A percentile compares a stretch with the other conserved stretches of the same genome.
Conservation (phyloP, 35 echinoderm and acorn worm species). For the Lytechinus variegatus region DNA sequence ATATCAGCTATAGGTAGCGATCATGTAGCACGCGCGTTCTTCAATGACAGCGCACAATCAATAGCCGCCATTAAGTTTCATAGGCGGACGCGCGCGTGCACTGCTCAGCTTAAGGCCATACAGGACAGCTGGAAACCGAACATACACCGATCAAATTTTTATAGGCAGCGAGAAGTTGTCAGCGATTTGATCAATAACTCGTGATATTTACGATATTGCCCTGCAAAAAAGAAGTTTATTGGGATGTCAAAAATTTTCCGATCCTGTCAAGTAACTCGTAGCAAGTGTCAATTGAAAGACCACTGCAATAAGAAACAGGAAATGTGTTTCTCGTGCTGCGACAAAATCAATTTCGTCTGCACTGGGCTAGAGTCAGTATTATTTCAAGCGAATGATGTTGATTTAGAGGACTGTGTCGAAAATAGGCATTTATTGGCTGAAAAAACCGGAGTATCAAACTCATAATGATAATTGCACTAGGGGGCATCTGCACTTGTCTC, state of each 20-base stretch:
- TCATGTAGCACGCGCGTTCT: constrained; percentile 8
- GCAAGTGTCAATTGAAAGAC: constrained; percentile 36
- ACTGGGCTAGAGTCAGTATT: constrained; percentile 6
- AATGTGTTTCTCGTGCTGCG: constrained; percentile 31
- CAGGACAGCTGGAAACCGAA: constrained; percentile 34
- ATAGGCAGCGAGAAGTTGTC: constrained; percentile 16
- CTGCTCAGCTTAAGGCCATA: constrained; percentile 25
- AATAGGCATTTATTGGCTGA: constrained; percentile 1
- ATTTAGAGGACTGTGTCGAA: neutral
- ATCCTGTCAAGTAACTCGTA: constrained; percentile 24
- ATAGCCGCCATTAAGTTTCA: constrained; percentile 44
- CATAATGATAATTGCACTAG: constrained; percentile 10
- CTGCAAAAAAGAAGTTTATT: constrained; percentile 19
- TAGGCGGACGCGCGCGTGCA: constrained; percentile 14
- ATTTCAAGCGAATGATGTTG: constrained; percentile 22
- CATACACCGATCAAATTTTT: constrained; percentile 24
- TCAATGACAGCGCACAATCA: neutral
- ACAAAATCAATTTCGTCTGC: constrained; percentile 27
- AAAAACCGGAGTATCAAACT: constrained; percentile 19
- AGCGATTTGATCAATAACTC: constrained; percentile 24
- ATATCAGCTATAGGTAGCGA: constrained; percentile 9
- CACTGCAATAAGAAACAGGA: constrained; percentile 41
- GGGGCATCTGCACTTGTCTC: constrained; percentile 1
- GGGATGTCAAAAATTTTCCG: neutral
- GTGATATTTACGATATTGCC: constrained; percentile 37